phyloP scores from a whole-genome alignment of 30 jellyfish, hydroid and myxozoan species.

The Cassiopea andromeda region DNA sequence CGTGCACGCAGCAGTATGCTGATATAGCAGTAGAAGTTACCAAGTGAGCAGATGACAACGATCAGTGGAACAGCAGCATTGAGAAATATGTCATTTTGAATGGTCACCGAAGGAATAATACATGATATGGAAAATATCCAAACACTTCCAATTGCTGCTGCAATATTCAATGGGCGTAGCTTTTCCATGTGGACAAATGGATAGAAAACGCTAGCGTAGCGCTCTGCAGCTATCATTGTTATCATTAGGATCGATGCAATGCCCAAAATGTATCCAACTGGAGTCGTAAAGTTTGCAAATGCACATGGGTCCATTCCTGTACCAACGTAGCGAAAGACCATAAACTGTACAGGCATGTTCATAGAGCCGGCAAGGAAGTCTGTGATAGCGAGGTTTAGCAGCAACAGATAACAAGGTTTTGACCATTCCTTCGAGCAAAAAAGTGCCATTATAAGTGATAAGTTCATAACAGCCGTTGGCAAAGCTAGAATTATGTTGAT shows the following conservation, averaged over 20 bases:
- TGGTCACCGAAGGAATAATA: neutral
- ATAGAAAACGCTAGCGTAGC: conserved; percentile 18
- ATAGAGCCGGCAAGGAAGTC: conserved; percentile 35
- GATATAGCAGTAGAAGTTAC: conserved; percentile 5
- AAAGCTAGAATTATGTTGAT: neutral
- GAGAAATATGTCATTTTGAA: neutral
- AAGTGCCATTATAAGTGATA: neutral
- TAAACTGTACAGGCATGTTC: conserved; percentile 2
- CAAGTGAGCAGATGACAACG: neutral
- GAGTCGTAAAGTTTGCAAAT: conserved; percentile 13
- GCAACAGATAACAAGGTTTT: conserved; percentile 17
- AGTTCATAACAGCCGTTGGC: conserved; percentile 14
- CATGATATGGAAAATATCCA: conserved; percentile 1
- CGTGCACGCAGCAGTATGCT: conserved; percentile 23
- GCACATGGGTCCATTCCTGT: conserved; percentile 6
- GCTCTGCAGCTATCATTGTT: conserved; percentile 15
- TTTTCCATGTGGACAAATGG: conserved; percentile 11
- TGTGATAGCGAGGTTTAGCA: conserved; percentile 25
- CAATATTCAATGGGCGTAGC: neutral
- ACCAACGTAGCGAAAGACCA: conserved; percentile 5
- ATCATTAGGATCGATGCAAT: conserved; percentile 6
- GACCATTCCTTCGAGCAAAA: neutral
- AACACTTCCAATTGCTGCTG: neutral
- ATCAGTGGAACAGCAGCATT: neutral
- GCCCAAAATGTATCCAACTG: conserved; percentile 8